Evolutionary conservation across 1,140 invertebrate genomes (phyloP), one percentile per base, ranked within the genome.

Genomic region (Leguminivora glycinivorella): DNA sequence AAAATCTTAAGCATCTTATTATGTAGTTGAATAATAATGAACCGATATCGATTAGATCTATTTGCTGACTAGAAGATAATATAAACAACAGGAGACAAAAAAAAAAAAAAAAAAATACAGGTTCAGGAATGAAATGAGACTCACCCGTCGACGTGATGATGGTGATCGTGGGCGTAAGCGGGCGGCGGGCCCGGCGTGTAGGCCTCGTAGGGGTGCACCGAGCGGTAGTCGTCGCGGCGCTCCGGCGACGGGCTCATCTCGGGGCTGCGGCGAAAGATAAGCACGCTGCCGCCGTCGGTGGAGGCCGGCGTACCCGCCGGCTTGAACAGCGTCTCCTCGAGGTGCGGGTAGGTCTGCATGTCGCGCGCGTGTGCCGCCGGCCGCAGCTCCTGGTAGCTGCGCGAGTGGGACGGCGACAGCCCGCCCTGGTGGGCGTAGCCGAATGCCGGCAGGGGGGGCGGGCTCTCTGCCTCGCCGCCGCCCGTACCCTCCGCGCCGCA

Each of bases 341-440:
- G 77, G 79, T 84, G 84, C 80, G 81, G 79, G 85, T 89, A 89
- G 47, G 85, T 69, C 81, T 85, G 84, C 87, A 87, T 85, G 81
- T 89, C 87, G 79, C 85, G 85, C 78, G 82, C 82, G 79, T 82
- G 81, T 81, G 83, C 52, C 78, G 80, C 81, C 72, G 85, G 83
- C 77, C 84, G 84, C 84, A 86, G 83, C 82, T 86, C 84, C 84
- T 88, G 82, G 81, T 88, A 88, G 83, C 85, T 81, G 80, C 82
- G 81, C 79, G 83, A 77, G 74, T 75, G 83, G 75, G 80, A 81
- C 81, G 81, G 80, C 75, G 83, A 79, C 82, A 75, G 72, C 58
- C 67, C 73, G 69, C 71, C 73, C 69, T 75, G 78, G 80, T 76
- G 83, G 84, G 83, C 83, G 83, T 85, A 85, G 74, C 79, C 83